Base-by-base conservation (phyloP, 2,888 invertebrate species). In the Phoenoteleia sp. region DNA sequence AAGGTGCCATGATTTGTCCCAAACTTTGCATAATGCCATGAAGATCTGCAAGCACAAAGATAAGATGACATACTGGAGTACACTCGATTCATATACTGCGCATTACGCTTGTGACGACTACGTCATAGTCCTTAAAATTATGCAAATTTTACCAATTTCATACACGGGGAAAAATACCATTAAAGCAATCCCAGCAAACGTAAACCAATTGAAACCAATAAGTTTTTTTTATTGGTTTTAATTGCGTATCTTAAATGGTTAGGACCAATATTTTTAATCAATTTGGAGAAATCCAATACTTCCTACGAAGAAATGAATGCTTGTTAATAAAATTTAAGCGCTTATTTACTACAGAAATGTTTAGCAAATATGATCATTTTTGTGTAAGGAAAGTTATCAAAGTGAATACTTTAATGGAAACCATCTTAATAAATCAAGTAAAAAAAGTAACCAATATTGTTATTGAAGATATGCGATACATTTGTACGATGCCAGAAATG, bases 11-110 rank as follows among this genome's bases (percentile, higher is more conserved):
- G 66, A 76, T 69, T 77, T 49, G 60, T 60, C 47, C 13, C 29
- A 33, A 42, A 76, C 66, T 76, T 76, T 66, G 47, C 47, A 67
- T 60, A 67, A 77, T 64, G 69, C 60, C 67, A 23, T 19, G 23
- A 25, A 77, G 76, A 67, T 77, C 67, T 17, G 58, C 54, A 33
- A 74, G 49, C 74, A 13, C n/a, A 5, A 49, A 74, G 69, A 71
- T 71, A 45, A 71, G 56, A 36, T 27, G 45, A 25, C 15, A 27
- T 45, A 64, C 2, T 19, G 17, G 39, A 60, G 29, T 56, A 60
- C 25, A n/a, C 33, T 39, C 29, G 6, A 36, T 19, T 19, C 49
- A 11, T 27, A 17, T 36, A 11, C 19, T 4, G 19, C 58, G 33
- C 56, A 71, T 58, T 42, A 39, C 56, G 15, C 33, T 33, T 47